Evolutionary conservation across 2,797 vertebrate species (phyloP).

Genomic region (Gallinago solitaria): DNA sequence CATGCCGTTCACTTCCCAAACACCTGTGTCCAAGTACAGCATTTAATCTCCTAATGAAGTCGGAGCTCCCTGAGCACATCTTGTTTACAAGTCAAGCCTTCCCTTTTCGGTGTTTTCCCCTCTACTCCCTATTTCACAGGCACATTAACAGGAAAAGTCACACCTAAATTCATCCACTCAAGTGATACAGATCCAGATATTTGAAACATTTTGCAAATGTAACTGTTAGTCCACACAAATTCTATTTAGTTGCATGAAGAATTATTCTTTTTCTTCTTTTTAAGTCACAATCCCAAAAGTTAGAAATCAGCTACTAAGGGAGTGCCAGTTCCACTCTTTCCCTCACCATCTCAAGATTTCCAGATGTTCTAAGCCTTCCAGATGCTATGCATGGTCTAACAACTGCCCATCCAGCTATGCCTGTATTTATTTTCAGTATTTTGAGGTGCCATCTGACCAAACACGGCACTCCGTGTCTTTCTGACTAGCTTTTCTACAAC

Average conservation of each 20-base stretch:
- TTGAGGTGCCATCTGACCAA: background rate
- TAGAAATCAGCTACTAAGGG: background rate
- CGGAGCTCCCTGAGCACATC: rapidly evolving
- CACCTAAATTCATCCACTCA: background rate
- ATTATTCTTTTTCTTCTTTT: too few species aligned
- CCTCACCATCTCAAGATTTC: background rate
- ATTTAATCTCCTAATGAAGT: background rate
- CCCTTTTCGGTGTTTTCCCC: background rate
- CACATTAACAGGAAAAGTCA: background rate
- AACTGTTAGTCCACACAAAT: background rate
- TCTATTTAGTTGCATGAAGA: background rate
- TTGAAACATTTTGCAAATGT: background rate
- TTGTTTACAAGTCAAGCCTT: background rate
- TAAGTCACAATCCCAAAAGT: background rate
- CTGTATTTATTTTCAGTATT: background rate
- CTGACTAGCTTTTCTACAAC: background rate
- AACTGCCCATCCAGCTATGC: background rate
- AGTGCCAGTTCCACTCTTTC: background rate
- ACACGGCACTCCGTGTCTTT: background rate
- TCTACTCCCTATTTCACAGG: background rate
- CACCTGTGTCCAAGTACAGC: background rate
- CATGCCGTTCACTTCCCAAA: background rate
- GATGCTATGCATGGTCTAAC: background rate
- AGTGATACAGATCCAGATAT: background rate
- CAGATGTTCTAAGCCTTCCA: background rate